Conservation (phyloP, 2,797 vertebrate genomes). For the Lepus oiostolus region DNA sequence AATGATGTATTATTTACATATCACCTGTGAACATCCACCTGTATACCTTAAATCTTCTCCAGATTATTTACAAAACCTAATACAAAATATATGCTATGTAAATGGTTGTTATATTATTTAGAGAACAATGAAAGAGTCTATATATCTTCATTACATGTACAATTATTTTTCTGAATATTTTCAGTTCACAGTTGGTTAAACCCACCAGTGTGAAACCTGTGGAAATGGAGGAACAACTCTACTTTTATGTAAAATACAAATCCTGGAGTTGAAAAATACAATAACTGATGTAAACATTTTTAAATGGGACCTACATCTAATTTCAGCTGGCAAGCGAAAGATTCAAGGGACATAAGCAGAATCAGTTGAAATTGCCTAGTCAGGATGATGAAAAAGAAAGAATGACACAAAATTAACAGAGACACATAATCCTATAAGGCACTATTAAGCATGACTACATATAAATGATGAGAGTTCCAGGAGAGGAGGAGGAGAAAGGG, state of each 20-base stretch:
- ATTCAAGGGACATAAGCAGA: background rate
- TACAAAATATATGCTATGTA: background rate
- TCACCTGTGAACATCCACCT: background rate
- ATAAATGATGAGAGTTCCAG: background rate
- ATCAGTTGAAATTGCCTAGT: background rate
- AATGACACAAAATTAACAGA: background rate
- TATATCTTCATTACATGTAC: background rate
- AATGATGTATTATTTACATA: background rate
- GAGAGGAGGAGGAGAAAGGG: background rate
- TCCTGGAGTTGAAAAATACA: background rate
- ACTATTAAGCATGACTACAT: background rate
- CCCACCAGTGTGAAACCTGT: too few relatives aligned
- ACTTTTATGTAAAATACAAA: background rate
- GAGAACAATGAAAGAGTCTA: background rate
- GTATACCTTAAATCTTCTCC: background rate
- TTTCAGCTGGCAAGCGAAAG: background rate
- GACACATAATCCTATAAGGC: background rate
- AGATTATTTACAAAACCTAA: background rate
- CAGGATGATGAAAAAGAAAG: background rate
- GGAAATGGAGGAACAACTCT: background rate
- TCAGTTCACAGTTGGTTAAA: background rate
- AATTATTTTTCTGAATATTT: background rate
- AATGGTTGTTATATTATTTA: background rate
- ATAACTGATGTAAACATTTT: background rate
- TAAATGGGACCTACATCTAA: background rate